Evolutionary conservation across 2,888 invertebrate genomes (phyloP), one percentile per base, ranked within the genome.

Genomic region (Philaethria dido): DNA sequence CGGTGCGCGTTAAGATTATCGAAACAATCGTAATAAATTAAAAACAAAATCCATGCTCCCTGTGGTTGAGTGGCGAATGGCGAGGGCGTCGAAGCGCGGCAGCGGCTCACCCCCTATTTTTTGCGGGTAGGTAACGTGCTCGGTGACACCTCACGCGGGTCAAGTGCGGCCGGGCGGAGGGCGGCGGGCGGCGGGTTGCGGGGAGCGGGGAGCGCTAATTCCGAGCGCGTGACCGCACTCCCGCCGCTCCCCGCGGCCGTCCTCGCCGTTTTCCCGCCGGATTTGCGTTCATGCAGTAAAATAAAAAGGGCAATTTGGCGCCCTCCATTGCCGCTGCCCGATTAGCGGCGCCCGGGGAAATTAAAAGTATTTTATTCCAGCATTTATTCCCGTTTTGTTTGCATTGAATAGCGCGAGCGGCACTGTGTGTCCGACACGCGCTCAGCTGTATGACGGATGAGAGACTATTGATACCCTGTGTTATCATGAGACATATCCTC

Each of bases 311-410:
- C 90, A 90, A 89, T 89, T 89, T 88, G 86, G 87, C 85, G 87
- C 89, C 89, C 90, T 89, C 88, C 88, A 86, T 87, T 86, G 89
- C 84, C 86, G 84, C 84, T 81, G 86, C 82, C 86, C 89, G 90
- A 91, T 91, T 91, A 91, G 89, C 88, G 88, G 88, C 87, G 90
- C 88, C 90, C 87, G 84, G 91, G 90, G 91, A 90, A 91, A 91
- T 91, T 91, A 91, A 90, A 91, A 90, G 90, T 89, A 89, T 91
- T 89, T 89, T 89, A 89, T 89, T 89, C 86, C 84, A 86, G 85
- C 86, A 89, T 89, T 89, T 87, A 89, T 89, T 88, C 86, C 83
- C 84, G 86, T 87, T 89, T 88, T 89, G 87, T 89, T 89, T 88
- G 86, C 79, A 81, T 85, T 85, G 86, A 86, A 86, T 88, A 86